These are phyloP conservation scores for Athalia cordata DNA, from an alignment of 2,888 invertebrate species.

Conservation along the genomic window DNA sequence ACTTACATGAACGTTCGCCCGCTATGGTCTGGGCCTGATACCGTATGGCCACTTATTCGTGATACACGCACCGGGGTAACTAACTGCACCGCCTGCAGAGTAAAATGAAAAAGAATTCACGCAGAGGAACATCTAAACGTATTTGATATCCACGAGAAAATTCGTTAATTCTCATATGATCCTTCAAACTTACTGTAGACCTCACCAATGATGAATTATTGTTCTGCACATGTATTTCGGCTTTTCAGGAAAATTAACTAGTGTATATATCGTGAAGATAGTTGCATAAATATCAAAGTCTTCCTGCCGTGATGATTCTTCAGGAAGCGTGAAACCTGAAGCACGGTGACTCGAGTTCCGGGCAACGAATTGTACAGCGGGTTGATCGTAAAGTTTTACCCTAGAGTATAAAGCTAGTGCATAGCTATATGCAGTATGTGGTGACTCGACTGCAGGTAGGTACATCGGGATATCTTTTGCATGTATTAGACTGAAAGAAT, in stretches of 20 bases:
- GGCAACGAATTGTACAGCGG: neutral
- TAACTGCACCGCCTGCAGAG: slow-evolving; percentile 1
- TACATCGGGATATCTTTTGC: slow-evolving; percentile 17
- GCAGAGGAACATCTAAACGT: no score
- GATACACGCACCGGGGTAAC: neutral
- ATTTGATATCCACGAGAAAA: no score
- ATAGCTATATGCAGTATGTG: neutral
- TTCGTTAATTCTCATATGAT: no score
- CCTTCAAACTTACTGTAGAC: no score
- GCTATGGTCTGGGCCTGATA: neutral
- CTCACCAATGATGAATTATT: no score
- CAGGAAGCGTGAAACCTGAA: no score
- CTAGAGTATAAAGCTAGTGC: neutral
- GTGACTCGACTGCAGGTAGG: slow-evolving; percentile 6
- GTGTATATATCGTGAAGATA: no score
- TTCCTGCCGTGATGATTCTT: no score
- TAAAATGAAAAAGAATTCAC: neutral
- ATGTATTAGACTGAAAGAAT: neutral
- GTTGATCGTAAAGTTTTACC: neutral
- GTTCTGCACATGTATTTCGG: no score
- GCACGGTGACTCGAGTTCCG: no score
- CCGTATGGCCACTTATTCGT: neutral
- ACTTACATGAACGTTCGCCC: neutral
- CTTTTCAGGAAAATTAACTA: no score
- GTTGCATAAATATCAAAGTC: no score